phyloP scores from a whole-genome alignment of 2,113 vertebrate genomes.

The Puffinus mauretanicus region DNA sequence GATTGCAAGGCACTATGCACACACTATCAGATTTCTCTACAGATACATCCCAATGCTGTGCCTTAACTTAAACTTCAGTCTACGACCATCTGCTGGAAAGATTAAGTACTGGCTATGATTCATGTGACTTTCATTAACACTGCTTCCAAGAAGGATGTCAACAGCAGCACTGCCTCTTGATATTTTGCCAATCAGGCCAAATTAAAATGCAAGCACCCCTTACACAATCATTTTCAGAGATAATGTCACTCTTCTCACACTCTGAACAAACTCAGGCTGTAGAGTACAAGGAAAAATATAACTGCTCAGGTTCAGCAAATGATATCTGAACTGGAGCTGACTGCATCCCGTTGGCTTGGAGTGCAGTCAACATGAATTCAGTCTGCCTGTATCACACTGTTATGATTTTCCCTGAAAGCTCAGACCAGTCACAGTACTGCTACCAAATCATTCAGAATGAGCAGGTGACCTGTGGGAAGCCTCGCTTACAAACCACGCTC shows the following conservation, averaged over 20 bases:
- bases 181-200: background rate
- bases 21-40: background rate
- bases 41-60: background rate
- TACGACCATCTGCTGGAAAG: background rate
- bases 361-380: background rate
- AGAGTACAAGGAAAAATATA: background rate
- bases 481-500: background rate
- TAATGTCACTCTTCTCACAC: background rate
- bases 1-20: background rate
- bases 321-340: background rate
- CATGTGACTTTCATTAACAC: background rate
- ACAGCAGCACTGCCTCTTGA: background rate
- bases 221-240: background rate
- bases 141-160: background rate
- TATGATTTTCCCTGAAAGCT: background rate
- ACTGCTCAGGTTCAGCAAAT: background rate
- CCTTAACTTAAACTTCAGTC: background rate
- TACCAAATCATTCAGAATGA: background rate
- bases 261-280: background rate
- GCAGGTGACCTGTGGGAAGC: background rate
- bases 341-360: background rate
- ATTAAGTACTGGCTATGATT: background rate
- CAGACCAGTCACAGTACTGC: background rate
- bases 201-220: background rate
- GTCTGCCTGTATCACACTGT: background rate